Evolutionary conservation across 2,888 invertebrate genomes (phyloP), one percentile per base, ranked within the genome.

Genomic region (Colostygia pectinataria): DNA sequence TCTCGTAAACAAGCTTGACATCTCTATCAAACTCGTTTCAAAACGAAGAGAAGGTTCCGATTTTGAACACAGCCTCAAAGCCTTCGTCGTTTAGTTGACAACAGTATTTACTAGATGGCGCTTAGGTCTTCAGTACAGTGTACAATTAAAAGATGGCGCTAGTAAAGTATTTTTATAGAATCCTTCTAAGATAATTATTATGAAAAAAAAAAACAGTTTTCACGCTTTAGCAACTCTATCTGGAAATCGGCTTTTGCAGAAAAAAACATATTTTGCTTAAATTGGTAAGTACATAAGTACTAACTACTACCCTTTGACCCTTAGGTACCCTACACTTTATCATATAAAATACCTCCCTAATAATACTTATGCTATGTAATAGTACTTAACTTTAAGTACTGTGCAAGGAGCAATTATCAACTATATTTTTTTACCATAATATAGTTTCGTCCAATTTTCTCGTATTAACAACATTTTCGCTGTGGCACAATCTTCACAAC

Each of bases 401-500:
- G 24, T 24, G 2, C 2, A 5, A 24, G n/a, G n/a, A 24, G 7
- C n/a, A 24, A 24, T 25, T 25, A 25, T 9, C 25, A 25, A 28
- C n/a, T n/a, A n/a, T n/a, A n/a, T n/a, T n/a, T n/a, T n/a, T n/a
- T n/a, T n/a, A n/a, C n/a, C n/a, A n/a, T 28, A 1, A 13, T 10
- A 29, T 4, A 29, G 12, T 29, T 29, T 29, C 13, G 13, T 29
- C 10, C 6, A 29, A 29, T 13, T 13, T 10, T 13, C 13, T 13
- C 9, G 10, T 9, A 12, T 25, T 12, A 29, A 29, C 12, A 5
- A 50, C 24, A 34, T 15, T 32, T 40, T 39, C 14, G 24, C 12
- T 36, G 43, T 42, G 40, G 33, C 47, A 39, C 34, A 32, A 46
- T 18, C 23, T 20, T 25, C n/a, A 34, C 34, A 52, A 33, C 39